Conservation (phyloP, 2,888 invertebrate genomes). For the Spisula solida region DNA sequence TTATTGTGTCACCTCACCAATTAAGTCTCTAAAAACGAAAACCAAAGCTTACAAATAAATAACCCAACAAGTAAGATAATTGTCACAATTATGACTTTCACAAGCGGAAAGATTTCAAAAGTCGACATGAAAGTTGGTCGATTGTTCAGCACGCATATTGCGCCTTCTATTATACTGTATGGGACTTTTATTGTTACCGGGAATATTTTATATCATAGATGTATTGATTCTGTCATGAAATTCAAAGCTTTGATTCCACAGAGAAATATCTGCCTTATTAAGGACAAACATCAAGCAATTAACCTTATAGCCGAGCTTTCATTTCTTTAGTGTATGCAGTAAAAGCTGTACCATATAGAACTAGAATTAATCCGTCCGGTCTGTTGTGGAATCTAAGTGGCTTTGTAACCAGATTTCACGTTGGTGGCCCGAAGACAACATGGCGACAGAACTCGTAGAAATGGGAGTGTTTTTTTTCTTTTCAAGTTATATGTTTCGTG, state of each 20-base stretch:
- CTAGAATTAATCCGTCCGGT: too few species aligned
- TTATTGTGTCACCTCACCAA: not conserved
- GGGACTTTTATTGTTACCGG: not conserved
- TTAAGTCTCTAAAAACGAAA: not conserved
- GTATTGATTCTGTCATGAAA: not conserved
- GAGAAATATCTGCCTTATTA: not conserved
- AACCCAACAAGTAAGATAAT: not conserved
- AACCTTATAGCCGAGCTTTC: not conserved
- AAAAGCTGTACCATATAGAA: not conserved
- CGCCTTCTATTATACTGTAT: not conserved
- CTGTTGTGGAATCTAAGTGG: too few species aligned
- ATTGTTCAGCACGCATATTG: not conserved
- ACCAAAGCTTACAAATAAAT: not conserved
- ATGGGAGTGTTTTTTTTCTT: too few species aligned
- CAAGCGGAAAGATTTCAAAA: not conserved
- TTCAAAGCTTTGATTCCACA: not conserved
- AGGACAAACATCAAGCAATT: not conserved
- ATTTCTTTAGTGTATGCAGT: not conserved
- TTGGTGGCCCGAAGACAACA: too few species aligned
- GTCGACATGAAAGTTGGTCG: not conserved
- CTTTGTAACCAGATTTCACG: too few species aligned
- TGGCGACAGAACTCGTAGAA: too few species aligned
- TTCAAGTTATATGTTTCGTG: too few species aligned
- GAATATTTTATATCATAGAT: not conserved
- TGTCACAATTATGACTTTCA: not conserved